phyloP scores from a whole-genome alignment of 2,797 vertebrate genomes.

The Nasua narica region DNA sequence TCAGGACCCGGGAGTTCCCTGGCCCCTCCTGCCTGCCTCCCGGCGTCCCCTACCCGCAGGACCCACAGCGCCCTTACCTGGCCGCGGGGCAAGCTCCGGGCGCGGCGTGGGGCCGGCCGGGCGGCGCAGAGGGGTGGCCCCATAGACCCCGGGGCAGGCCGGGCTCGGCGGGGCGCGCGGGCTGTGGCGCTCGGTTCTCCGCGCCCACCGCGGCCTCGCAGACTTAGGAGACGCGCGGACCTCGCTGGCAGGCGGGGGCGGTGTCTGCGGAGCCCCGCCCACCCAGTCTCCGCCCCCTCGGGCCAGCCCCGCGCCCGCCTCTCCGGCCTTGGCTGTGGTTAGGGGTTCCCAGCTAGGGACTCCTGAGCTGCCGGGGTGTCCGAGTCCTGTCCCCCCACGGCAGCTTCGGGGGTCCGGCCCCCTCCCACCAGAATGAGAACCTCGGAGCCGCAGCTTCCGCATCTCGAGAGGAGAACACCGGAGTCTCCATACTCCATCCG shows the following conservation, averaged over 20 bases:
- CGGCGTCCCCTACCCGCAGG: not conserved
- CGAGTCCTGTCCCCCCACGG: not conserved
- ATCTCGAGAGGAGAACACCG: not conserved
- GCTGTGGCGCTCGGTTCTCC: not conserved
- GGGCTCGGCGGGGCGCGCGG: slow-evolving; percentile 11
- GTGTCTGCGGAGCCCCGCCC: not conserved
- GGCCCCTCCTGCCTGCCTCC: not conserved
- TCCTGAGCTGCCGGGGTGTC: not conserved
- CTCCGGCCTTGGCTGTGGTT: not conserved
- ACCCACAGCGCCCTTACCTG: slow-evolving; percentile 43
- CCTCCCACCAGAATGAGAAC: not conserved
- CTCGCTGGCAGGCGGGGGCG: slow-evolving; percentile 44
- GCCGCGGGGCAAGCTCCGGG: slow-evolving; percentile 16
- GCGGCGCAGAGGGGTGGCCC: slow-evolving; percentile 24
- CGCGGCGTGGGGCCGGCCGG: slow-evolving; percentile 56
- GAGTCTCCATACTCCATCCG: no score
- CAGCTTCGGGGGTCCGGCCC: not conserved
- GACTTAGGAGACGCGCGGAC: slow-evolving; percentile 44
- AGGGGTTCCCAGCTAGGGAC: not conserved
- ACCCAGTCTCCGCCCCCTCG: not conserved
- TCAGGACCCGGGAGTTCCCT: not conserved
- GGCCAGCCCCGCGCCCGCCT: not conserved
- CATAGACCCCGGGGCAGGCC: slow-evolving; percentile 53
- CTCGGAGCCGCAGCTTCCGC: not conserved
- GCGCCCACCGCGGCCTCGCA: slow-evolving; percentile 27